A percentile compares a stretch with the other conserved stretches of the same genome.
Conservation (phyloP, 30 jellyfish, hydroid and myxozoan genomes). For the Pelagia noctiluca region DNA sequence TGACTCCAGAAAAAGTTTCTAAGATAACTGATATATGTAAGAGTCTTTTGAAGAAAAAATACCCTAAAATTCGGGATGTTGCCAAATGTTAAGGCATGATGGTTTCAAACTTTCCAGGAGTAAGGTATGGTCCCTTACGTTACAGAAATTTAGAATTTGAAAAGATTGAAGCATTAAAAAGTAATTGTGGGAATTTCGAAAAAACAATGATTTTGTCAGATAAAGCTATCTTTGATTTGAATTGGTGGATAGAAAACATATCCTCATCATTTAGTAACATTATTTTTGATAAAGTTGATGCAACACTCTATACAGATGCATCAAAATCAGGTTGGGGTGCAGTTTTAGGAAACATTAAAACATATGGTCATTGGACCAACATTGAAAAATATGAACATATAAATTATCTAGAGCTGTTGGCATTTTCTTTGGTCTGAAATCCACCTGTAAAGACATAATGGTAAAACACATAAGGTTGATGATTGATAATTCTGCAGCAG, state of each 20-base stretch:
- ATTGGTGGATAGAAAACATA: background rate
- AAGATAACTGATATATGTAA: background rate
- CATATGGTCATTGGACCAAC: background rate
- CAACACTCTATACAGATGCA: background rate
- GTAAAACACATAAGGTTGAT: constrained; percentile 4
- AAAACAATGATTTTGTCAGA: background rate
- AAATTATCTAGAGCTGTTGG: background rate
- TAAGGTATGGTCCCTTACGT: background rate
- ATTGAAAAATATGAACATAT: background rate
- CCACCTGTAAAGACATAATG: background rate
- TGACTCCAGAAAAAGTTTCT: constrained; percentile 1
- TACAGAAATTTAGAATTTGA: background rate
- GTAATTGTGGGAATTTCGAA: background rate
- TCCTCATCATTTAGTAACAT: no score
- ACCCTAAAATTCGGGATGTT: background rate
- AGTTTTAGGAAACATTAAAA: background rate
- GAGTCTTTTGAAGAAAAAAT: background rate
- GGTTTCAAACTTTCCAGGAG: background rate
- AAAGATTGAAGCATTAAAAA: background rate
- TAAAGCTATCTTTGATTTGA: background rate
- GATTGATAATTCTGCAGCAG: constrained; percentile 10
- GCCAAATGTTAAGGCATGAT: constrained; percentile 2
- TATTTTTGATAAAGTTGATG: background rate
- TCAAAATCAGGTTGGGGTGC: background rate
- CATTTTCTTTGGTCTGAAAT: background rate